phyloP scores from a whole-genome alignment of 2,888 invertebrate genomes.

The Ophioninae sp. region DNA sequence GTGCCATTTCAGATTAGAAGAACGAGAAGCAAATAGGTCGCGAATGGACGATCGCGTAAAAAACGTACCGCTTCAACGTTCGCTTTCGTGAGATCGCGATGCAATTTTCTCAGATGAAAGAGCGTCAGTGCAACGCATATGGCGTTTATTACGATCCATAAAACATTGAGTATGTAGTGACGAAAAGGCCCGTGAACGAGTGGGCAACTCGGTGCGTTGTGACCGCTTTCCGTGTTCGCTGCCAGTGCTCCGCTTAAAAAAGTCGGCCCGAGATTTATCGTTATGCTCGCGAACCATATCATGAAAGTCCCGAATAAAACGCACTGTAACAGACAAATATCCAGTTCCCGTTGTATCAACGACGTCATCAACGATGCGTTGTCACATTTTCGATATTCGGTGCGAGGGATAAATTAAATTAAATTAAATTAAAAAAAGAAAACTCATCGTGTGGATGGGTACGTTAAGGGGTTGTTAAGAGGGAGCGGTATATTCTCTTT shows the following conservation, averaged over 20 bases:
- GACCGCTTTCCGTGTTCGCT: slow-evolving; percentile 89
- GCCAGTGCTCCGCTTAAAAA: slow-evolving; percentile 92
- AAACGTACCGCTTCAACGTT: slow-evolving; percentile 88
- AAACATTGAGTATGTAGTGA: slow-evolving; percentile 94
- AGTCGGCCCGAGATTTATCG: slow-evolving; percentile 94
- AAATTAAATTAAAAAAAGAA: background rate
- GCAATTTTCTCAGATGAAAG: slow-evolving; percentile 91
- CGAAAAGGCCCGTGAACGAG: slow-evolving; percentile 93
- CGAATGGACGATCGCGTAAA: background rate
- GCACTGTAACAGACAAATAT: slow-evolving; percentile 84
- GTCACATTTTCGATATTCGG: background rate
- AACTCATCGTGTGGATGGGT: background rate
- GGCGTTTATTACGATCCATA: slow-evolving; percentile 93
- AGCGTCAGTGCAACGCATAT: slow-evolving; percentile 92
- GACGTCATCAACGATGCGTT: background rate
- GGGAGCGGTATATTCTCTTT: no score
- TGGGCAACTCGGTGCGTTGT: slow-evolving; percentile 92
- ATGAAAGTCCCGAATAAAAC: slow-evolving; percentile 95
- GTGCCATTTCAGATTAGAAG: background rate
- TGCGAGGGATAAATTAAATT: background rate
- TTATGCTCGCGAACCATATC: slow-evolving; percentile 96
- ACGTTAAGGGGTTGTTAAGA: background rate
- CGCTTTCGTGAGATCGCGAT: slow-evolving; percentile 91
- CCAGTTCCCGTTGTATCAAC: background rate
- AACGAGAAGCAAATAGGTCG: background rate